Percentiles rank a stretch among this genome's conserved stretches.
Conservation (phyloP, 1,140 invertebrate genomes). For the Meloidogyne hapla region DNA sequence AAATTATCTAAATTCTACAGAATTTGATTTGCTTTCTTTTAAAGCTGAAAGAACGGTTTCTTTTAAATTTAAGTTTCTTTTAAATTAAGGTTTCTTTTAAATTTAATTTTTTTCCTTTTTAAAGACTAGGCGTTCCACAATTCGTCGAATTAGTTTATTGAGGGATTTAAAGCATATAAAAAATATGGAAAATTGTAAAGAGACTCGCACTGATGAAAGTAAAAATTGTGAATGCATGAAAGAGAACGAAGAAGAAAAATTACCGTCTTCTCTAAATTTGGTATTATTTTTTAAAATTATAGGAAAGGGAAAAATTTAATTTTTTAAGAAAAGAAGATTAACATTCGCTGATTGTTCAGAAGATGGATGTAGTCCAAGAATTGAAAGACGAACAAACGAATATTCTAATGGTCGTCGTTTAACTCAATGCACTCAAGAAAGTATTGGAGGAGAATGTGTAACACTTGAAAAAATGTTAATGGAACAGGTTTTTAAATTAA, state of each 20-base stretch:
- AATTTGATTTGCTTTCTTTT: slow-evolving; percentile 60
- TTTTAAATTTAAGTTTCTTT: not conserved
- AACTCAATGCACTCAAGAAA: not conserved
- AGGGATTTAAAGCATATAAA: slow-evolving; percentile 58
- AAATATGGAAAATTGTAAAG: slow-evolving; percentile 51
- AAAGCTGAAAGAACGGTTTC: slow-evolving; percentile 53
- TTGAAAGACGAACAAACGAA: not conserved
- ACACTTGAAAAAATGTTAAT: slow-evolving; percentile 49
- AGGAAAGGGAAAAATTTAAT: not conserved
- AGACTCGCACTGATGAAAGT: slow-evolving; percentile 28
- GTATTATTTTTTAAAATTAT: slow-evolving; percentile 4
- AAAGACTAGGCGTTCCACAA: slow-evolving; percentile 56
- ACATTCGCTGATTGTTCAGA: not conserved
- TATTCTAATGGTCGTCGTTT: too few relatives aligned
- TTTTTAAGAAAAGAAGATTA: not conserved
- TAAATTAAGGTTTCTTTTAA: too few relatives aligned
- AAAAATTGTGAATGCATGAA: slow-evolving; percentile 54
- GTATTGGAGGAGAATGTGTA: slow-evolving; percentile 41
- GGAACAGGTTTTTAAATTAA: slow-evolving; percentile 50
- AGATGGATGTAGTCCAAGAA: not conserved
- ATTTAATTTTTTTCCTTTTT: slow-evolving; percentile 22
- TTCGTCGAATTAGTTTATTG: slow-evolving; percentile 55
- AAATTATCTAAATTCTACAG: slow-evolving; percentile 59
- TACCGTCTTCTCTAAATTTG: not conserved
- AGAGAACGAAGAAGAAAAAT: slow-evolving; percentile 8